These are phyloP conservation scores for Odontesthes bonariensis DNA, from an alignment of 2,113 vertebrate species.

Conservation along the genomic window DNA sequence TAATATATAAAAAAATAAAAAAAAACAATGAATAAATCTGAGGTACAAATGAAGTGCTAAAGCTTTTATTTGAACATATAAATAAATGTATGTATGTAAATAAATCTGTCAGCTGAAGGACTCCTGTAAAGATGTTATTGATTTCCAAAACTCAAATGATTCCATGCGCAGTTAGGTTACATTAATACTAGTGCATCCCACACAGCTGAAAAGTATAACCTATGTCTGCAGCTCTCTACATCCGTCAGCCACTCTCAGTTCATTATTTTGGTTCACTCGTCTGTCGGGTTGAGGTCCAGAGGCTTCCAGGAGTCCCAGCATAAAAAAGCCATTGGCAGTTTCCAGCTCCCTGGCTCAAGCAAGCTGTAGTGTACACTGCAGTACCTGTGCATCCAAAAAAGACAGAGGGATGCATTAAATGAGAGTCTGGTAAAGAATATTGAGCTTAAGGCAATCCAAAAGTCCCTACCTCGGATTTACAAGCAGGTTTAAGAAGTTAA, in stretches of 20 bases:
- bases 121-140: neutral
- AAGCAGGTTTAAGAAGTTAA: too few relatives aligned
- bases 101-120: neutral
- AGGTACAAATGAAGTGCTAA: neutral
- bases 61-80: neutral
- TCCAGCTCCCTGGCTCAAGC: conserved; percentile 45
- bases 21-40: too few relatives aligned
- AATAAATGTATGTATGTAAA: neutral
- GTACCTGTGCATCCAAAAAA: conserved; percentile 31
- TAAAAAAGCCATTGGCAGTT: conserved; percentile 42
- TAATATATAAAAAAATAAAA: too few relatives aligned
- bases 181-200: conserved; percentile 14
- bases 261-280: conserved; percentile 74
- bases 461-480: too few relatives aligned
- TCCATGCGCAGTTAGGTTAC: conserved; percentile 29
- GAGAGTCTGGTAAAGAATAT: neutral
- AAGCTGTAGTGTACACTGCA: conserved; percentile 6
- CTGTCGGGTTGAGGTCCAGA: conserved; percentile 63
- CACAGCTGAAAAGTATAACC: conserved; percentile 30
- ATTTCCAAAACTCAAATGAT: conserved; percentile 25
- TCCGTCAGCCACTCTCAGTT: conserved; percentile 58
- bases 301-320: conserved; percentile 43
- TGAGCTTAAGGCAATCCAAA: neutral
- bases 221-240: conserved; percentile 41
- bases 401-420: neutral